These are phyloP conservation scores for Trichoplax adhaerens DNA, from an alignment of 37 sponge, comb jelly and placozoan species.

Conservation along the genomic window DNA sequence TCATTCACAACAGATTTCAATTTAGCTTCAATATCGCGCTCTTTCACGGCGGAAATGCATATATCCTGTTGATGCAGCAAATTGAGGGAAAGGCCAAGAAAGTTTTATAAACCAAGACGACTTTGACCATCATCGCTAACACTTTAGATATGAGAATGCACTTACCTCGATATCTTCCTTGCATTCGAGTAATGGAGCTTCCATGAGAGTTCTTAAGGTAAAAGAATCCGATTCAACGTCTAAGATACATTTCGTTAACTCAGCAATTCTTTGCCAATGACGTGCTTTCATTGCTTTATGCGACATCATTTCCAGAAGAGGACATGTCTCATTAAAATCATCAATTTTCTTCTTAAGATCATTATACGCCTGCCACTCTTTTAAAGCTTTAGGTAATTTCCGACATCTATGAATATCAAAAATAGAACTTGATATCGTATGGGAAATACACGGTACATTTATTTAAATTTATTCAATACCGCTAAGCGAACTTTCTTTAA, in stretches of 20 bases:
- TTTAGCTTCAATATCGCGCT: constrained; percentile 97
- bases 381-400: constrained; percentile 85
- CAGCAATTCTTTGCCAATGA: constrained; percentile 74
- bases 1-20: constrained; percentile 66
- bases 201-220: constrained; percentile 77
- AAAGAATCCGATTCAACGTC: constrained; percentile 78
- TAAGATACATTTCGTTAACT: constrained; percentile 56
- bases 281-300: constrained; percentile 88
- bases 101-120: neutral
- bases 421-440: neutral
- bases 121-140: neutral
- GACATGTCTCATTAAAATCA: constrained; percentile 92
- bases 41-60: constrained; percentile 93
- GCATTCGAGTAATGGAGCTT: constrained; percentile 69
- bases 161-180: constrained; percentile 76
- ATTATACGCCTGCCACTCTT: constrained; percentile 92
- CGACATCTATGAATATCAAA: constrained; percentile 46
- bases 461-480: too few relatives aligned
- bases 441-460: too few relatives aligned
- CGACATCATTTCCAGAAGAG: constrained; percentile 84
- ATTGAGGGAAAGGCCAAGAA: neutral
- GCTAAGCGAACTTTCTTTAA: too few relatives aligned
- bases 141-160: neutral
- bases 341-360: constrained; percentile 88
- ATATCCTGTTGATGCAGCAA: constrained; percentile 32